Evolutionary conservation across 2,113 vertebrate species (phyloP), one percentile per base, ranked within the genome.

Genomic region (Mesembrinibis cayennensis): DNA sequence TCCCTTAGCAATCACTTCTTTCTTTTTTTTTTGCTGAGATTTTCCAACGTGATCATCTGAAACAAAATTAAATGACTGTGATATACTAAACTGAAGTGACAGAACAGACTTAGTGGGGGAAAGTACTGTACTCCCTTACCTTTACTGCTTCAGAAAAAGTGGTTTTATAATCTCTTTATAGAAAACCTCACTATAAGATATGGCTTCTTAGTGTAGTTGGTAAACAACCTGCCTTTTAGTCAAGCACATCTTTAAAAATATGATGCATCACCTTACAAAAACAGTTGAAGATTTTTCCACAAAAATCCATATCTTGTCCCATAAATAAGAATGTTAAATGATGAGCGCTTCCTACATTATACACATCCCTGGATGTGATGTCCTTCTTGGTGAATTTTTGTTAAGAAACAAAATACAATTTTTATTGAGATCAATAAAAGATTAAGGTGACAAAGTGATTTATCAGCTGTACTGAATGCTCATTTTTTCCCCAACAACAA

Each of bases 391-490:
- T 96, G 96, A 97, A 98, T 98, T 98, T 98, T 98, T 97, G 97
- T 98, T 98, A 97, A 96, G 95, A 97, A 98, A 97, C 95, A 97
- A 98, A 98, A 98, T 97, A 97, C 97, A 96, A 97, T 97, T 98
- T 98, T 98, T 98, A 98, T 98, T 98, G 98, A 98, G 96, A 98
- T 98, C 98, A 97, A 98, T 98, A 98, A 97, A 98, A 98, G 98
- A 98, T 98, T 98, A 98, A 98, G 98, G 98, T 98, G 98, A 98
- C 98, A 98, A 97, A 97, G 90, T 98, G 98, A 98, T 98, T 98
- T 98, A 98, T 98, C 5, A 40, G 95, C 96, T 95, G 47, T 61
- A 92, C 69, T 81, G 95, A 90, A 97, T 85, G 62, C 87, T 98
- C 94, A 67, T 98, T 98, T 98, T 98, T 73, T 59, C 95, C 95